Conservation (phyloP, 1,140 invertebrate species). For the Drosophila nasuta region DNA sequence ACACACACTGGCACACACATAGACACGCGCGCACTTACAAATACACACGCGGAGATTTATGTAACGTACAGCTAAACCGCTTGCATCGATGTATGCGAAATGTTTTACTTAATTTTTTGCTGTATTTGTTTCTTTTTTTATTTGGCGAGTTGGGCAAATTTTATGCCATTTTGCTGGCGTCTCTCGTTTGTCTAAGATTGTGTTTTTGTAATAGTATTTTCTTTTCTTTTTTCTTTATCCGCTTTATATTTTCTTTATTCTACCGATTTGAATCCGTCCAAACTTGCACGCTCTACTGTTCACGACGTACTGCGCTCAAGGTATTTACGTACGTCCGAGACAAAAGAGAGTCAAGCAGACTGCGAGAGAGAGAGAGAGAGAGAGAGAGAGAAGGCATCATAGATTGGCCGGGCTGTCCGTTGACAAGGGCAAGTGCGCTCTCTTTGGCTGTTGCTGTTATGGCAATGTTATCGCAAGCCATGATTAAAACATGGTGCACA, state of each 20-base stretch:
- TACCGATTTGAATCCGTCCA: slow-evolving; percentile 36
- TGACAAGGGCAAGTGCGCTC: slow-evolving; percentile 28
- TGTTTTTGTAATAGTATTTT: slow-evolving; percentile 32
- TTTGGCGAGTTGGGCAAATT: slow-evolving; percentile 1
- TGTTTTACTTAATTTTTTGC: slow-evolving; percentile 7
- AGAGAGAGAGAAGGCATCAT: background rate
- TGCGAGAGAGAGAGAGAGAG: slow-evolving; percentile 5
- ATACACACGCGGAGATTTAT: slow-evolving; percentile 68
- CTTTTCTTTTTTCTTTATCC: slow-evolving; percentile 31
- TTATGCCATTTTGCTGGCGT: slow-evolving; percentile 54
- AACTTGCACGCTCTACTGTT: slow-evolving; percentile 78
- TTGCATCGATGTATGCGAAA: slow-evolving; percentile 7
- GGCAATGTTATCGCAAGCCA: background rate
- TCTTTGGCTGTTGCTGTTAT: slow-evolving; percentile 7
- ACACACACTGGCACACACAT: slow-evolving; percentile 35
- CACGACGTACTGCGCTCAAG: slow-evolving; percentile 76
- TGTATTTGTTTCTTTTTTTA: background rate
- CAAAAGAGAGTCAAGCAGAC: slow-evolving; percentile 31
- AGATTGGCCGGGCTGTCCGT: slow-evolving; percentile 4
- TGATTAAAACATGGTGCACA: background rate
- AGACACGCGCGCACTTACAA: slow-evolving; percentile 32
- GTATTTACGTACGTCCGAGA: slow-evolving; percentile 66
- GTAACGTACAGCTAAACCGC: slow-evolving; percentile 70
- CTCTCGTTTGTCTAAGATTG: slow-evolving; percentile 22
- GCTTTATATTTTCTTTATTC: slow-evolving; percentile 10